These are phyloP conservation scores for Drosophila punjabiensis DNA, from an alignment of 1,140 invertebrate genomes.

Conservation along the genomic window DNA sequence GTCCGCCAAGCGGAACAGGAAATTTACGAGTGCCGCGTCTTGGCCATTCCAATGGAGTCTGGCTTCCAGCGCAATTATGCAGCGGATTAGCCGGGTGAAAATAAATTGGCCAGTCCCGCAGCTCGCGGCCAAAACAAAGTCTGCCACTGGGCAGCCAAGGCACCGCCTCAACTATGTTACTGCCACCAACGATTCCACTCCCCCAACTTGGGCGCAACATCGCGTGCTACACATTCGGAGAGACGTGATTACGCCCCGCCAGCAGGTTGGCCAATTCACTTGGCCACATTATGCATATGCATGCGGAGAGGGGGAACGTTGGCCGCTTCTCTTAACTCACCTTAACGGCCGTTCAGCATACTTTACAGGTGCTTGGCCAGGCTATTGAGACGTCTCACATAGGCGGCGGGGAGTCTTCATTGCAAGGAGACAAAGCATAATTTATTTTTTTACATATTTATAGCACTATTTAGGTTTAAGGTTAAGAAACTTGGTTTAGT, in stretches of 20 bases:
- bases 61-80: constrained; percentile 56
- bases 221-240: constrained; percentile 51
- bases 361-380: constrained; percentile 40
- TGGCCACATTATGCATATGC: constrained; percentile 47
- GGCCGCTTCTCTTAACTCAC: constrained; percentile 35
- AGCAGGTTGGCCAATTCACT: constrained; percentile 17
- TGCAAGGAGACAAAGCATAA: background rate
- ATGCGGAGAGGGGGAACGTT: background rate
- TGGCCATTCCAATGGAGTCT: constrained; percentile 14
- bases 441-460: background rate
- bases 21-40: constrained; percentile 66
- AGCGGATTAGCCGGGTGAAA: constrained; percentile 59
- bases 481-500: background rate
- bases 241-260: constrained; percentile 49
- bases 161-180: constrained; percentile 1
- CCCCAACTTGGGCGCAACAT: constrained; percentile 9
- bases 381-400: constrained; percentile 42
- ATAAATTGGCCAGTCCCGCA: constrained; percentile 50
- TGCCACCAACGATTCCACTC: constrained; percentile 9
- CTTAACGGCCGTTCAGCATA: constrained; percentile 45
- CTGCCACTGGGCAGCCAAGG: constrained; percentile 17
- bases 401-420: constrained; percentile 28
- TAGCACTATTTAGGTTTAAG: background rate
- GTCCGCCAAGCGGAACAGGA: constrained; percentile 45
- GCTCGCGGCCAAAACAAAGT: constrained; percentile 23